These are phyloP conservation scores for Plumapathes pennacea DNA, from an alignment of 92 coral and sea anemone species.

Conservation along the genomic window DNA sequence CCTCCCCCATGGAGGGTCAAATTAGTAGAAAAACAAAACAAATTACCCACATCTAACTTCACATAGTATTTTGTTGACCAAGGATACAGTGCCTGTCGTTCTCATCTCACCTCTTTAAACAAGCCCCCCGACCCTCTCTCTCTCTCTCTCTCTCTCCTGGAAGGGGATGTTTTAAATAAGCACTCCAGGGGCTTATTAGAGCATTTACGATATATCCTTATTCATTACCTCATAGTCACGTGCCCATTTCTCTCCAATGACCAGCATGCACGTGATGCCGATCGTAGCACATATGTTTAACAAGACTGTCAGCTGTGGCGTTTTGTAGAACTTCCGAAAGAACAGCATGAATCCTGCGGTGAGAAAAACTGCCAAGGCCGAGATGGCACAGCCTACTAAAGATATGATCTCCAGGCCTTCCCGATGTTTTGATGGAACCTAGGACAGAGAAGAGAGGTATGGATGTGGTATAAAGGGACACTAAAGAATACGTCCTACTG, in stretches of 20 bases:
- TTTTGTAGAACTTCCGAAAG: constrained; percentile 56
- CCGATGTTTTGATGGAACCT: constrained; percentile 25
- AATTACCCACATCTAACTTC: too few species aligned
- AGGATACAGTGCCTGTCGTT: too few species aligned
- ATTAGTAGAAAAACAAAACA: too few species aligned
- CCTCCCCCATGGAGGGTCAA: too few species aligned
- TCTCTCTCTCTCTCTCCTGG: too few species aligned
- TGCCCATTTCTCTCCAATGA: constrained; percentile 65
- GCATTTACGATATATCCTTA: background rate
- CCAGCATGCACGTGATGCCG: constrained; percentile 58
- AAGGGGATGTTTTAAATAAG: too few species aligned
- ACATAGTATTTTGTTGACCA: too few species aligned
- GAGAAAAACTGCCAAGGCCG: constrained; percentile 57
- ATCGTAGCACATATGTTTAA: constrained; percentile 66
- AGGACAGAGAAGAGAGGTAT: background rate
- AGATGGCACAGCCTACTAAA: constrained; percentile 70
- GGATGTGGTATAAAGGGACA: too few species aligned
- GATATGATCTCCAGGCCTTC: constrained; percentile 64
- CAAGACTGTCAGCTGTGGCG: constrained; percentile 50
- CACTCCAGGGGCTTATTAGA: too few species aligned
- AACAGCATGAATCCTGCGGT: constrained; percentile 37
- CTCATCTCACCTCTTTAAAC: too few species aligned
- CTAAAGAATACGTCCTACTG: too few species aligned
- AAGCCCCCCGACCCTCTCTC: too few species aligned
- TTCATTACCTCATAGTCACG: constrained; percentile 46